Conservation (phyloP, 2,113 vertebrate genomes). For the Brienomyrus longianalis region DNA sequence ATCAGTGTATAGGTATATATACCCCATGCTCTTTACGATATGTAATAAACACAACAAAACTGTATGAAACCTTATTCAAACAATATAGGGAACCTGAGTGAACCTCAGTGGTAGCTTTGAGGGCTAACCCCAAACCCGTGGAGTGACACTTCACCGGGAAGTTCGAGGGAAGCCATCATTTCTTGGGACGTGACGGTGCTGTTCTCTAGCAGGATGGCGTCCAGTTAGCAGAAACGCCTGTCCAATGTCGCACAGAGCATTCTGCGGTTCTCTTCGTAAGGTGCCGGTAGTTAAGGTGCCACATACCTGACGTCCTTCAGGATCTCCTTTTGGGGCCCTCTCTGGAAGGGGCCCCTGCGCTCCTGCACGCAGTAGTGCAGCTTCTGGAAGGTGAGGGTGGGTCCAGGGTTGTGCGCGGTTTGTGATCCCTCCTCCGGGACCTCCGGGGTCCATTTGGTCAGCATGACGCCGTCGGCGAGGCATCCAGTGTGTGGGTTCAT, state of each 20-base stretch:
- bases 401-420: conserved; percentile 41
- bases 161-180: neutral
- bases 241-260: neutral
- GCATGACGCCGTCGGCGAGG: neutral
- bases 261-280: neutral
- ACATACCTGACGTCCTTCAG: conserved; percentile 60
- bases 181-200: neutral
- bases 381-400: conserved; percentile 53
- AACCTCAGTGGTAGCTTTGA: neutral
- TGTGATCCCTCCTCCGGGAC: no score
- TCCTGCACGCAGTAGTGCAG: conserved; percentile 54
- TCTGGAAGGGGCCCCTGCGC: conserved; percentile 33
- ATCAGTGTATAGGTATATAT: neutral
- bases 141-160: neutral
- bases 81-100: neutral
- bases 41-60: neutral
- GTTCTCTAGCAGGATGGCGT: neutral
- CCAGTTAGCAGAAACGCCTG: neutral
- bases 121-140: neutral
- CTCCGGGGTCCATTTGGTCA: neutral
- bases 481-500: neutral
- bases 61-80: neutral
- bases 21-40: neutral
- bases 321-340: conserved; percentile 47
- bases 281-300: no score